These are phyloP conservation scores for Saccostrea glomerata DNA, from an alignment of 1,140 invertebrate genomes.

Conservation along the genomic window DNA sequence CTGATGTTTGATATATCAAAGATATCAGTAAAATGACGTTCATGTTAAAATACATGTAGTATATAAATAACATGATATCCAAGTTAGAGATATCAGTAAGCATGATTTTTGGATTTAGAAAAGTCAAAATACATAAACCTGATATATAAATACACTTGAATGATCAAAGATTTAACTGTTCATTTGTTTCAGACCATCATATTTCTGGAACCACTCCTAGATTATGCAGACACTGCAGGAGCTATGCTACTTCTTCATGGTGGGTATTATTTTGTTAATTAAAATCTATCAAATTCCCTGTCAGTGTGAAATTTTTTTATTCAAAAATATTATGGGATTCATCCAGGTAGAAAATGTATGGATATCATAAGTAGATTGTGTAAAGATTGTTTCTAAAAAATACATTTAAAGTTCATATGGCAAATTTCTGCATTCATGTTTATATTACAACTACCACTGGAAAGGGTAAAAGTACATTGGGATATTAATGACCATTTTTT, in stretches of 20 bases:
- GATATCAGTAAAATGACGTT: neutral
- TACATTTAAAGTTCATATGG: no score
- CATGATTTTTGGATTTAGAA: no score
- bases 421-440: no score
- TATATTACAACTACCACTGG: no score
- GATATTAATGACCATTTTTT: neutral
- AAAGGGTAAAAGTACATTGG: no score
- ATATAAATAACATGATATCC: neutral
- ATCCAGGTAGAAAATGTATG: no score
- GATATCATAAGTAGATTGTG: no score
- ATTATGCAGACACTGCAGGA: conserved; percentile 76
- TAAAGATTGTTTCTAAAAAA: no score
- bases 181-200: conserved; percentile 70
- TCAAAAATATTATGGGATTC: no score
- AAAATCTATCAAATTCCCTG: neutral
- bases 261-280: conserved; percentile 50
- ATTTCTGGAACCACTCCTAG: conserved; percentile 74
- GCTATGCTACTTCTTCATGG: conserved; percentile 78
- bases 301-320: neutral
- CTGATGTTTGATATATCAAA: neutral
- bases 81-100: neutral
- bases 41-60: neutral
- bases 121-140: no score
- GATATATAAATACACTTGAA: neutral
- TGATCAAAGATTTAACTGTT: neutral